Base-by-base conservation (phyloP, 2,888 invertebrate species). In the Rhagonycha lutea region DNA sequence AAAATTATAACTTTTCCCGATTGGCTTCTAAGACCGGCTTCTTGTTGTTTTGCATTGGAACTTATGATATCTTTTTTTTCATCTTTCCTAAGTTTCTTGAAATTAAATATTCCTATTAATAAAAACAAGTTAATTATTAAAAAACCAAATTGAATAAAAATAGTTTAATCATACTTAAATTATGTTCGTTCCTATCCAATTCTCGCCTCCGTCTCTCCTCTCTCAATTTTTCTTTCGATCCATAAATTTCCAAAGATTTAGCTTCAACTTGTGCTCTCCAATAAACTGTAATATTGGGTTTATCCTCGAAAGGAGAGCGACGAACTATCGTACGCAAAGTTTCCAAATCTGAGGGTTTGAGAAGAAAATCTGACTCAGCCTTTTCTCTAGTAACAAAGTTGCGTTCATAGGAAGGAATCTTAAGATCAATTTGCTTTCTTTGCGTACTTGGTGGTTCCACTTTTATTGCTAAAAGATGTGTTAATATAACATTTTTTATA, bases 261-360 rank as follows among this genome's bases (percentile, higher is more conserved):
- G 95, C 94, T 89, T 97, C 97, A 47, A 98, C 96, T 90, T 98
- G 98, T 87, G 94, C 95, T 73, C 97, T 91, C 92, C 97, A 96
- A 86, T 95, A 97, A 0, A 98, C 98, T 9, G 95, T 96, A 65
- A 98, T 97, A 7, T 97, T 96, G 61, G 96, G 96, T 87, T 96
- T 96, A 80, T 94, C 92, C 87, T 96, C 96, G 88, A 97, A 98
- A 0, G 98, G 98, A 61, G 98, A 98, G 83, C 98, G 91, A 80
- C 98, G 90, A 82, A 95, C 93, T 7, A 97, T 97, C 88, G 96
- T 97, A 5, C 96, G 94, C 69, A 98, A 87, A 5, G 91, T 90
- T 85, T 97, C 96, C 75, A 98, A 89, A 87, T 98, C 97, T 24
- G 93, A 90, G 4, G 96, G 94, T 85, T 96, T 96, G 61, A 98